phyloP scores from a whole-genome alignment of 2,113 vertebrate genomes.

The Lipotes vexillifer region DNA sequence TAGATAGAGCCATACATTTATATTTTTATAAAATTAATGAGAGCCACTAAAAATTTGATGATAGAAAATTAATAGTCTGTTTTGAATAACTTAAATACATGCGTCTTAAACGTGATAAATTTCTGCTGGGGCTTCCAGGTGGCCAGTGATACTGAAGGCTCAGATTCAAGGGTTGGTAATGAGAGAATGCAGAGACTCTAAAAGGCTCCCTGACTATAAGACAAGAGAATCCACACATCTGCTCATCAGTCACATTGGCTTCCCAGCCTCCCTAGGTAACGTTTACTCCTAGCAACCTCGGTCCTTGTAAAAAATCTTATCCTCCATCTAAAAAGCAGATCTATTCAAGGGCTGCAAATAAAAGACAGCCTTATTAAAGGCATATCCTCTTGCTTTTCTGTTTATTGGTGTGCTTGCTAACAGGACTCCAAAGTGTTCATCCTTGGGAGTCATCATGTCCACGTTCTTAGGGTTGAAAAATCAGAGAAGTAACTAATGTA shows the following conservation, averaged over 20 bases:
- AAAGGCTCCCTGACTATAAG: neutral
- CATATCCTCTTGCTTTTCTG: constrained; percentile 58
- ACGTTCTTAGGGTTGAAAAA: constrained; percentile 52
- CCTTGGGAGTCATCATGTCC: constrained; percentile 63
- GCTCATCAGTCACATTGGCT: neutral
- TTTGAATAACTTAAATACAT: neutral
- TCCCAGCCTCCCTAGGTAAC: neutral
- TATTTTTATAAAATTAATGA: neutral
- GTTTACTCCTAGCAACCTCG: constrained; percentile 45
- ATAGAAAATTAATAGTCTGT: neutral
- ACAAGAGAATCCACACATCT: neutral
- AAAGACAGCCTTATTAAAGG: constrained; percentile 54
- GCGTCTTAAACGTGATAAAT: neutral
- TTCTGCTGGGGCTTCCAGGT: neutral
- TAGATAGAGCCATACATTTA: neutral
- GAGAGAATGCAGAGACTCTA: neutral
- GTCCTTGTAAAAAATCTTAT: constrained; percentile 74
- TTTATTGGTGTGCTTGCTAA: constrained; percentile 42
- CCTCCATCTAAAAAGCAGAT: constrained; percentile 75
- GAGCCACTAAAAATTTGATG: neutral
- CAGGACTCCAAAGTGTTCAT: constrained; percentile 55
- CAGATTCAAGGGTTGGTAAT: neutral
- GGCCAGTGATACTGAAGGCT: neutral
- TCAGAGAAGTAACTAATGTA: constrained; percentile 50
- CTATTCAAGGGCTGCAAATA: constrained; percentile 60